Conservation (phyloP, 2,888 invertebrate species). For the Hirtodrosophila confusa region DNA sequence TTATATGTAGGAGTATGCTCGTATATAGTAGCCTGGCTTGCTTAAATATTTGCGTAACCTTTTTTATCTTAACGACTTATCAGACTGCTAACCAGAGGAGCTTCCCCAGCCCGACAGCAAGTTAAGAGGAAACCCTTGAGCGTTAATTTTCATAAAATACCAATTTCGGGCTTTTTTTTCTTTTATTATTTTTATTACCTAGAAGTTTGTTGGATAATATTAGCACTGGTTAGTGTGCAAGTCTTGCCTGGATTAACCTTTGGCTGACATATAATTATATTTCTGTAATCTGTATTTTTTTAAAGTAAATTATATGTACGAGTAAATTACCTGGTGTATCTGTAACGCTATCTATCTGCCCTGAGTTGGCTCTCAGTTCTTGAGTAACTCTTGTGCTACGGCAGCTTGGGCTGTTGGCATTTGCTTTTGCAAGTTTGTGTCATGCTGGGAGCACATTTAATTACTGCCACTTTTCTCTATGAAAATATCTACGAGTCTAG, state of each 20-base stretch:
- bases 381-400: slow-evolving; percentile 12
- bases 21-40: slow-evolving; percentile 6
- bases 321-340: slow-evolving; percentile 56
- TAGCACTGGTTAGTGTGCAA: slow-evolving; percentile 24
- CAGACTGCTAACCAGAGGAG: slow-evolving; percentile 45
- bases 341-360: slow-evolving; percentile 13
- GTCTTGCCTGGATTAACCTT: slow-evolving; percentile 20
- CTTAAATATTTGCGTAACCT: slow-evolving; percentile 72
- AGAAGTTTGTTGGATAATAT: slow-evolving; percentile 36
- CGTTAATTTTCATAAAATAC: slow-evolving; percentile 79
- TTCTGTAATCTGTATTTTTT: slow-evolving; percentile 1
- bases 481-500: slow-evolving; percentile 73
- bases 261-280: slow-evolving; percentile 41
- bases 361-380: not conserved
- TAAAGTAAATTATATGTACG: slow-evolving; percentile 53
- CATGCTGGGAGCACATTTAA: slow-evolving; percentile 73
- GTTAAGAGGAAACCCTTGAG: slow-evolving; percentile 53
- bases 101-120: slow-evolving; percentile 1
- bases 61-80: slow-evolving; percentile 75
- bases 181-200: slow-evolving; percentile 40
- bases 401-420: slow-evolving; percentile 52
- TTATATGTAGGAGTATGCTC: slow-evolving; percentile 25
- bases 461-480: slow-evolving; percentile 75
- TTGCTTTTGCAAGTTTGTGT: slow-evolving; percentile 20
- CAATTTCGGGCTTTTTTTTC: slow-evolving; percentile 54